Evolutionary conservation across 92 coral and sea anemone genomes (phyloP).

Genomic region (Phenganax subtilis): DNA sequence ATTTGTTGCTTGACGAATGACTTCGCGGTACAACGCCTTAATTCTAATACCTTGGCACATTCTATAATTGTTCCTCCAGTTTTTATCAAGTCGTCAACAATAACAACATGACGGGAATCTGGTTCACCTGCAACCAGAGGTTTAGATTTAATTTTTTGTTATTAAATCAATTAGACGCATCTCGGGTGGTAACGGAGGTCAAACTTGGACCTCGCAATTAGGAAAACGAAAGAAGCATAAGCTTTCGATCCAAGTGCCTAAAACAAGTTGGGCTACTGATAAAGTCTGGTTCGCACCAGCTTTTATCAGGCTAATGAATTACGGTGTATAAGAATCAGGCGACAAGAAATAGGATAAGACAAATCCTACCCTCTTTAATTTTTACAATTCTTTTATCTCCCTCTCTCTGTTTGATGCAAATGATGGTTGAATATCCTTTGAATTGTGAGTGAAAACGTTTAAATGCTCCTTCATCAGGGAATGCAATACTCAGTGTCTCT

Average conservation of each 20-base stretch:
- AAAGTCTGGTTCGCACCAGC: no score
- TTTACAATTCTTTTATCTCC: conserved; percentile 73
- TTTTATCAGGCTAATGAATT: no score
- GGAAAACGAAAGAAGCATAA: no score
- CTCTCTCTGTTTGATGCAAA: conserved; percentile 79
- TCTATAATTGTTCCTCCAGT: conserved; percentile 91
- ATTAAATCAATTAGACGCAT: no score
- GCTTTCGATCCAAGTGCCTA: no score
- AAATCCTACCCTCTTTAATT: conserved; percentile 78
- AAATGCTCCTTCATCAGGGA: conserved; percentile 94
- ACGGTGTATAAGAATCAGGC: no score
- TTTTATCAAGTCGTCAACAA: conserved; percentile 91
- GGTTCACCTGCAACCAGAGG: conserved; percentile 59
- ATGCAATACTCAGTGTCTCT: conserved; percentile 70
- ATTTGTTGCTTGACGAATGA: background rate
- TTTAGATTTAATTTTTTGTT: no score
- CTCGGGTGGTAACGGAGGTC: no score
- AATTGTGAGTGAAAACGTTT: conserved; percentile 87
- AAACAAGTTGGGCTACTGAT: no score
- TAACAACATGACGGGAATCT: conserved; percentile 69
- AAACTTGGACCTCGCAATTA: no score
- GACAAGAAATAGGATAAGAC: background rate
- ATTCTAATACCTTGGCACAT: conserved; percentile 70
- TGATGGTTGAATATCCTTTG: conserved; percentile 66
- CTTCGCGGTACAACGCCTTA: background rate